phyloP scores from a whole-genome alignment of 2,797 vertebrate species.

The Periparus ater region DNA sequence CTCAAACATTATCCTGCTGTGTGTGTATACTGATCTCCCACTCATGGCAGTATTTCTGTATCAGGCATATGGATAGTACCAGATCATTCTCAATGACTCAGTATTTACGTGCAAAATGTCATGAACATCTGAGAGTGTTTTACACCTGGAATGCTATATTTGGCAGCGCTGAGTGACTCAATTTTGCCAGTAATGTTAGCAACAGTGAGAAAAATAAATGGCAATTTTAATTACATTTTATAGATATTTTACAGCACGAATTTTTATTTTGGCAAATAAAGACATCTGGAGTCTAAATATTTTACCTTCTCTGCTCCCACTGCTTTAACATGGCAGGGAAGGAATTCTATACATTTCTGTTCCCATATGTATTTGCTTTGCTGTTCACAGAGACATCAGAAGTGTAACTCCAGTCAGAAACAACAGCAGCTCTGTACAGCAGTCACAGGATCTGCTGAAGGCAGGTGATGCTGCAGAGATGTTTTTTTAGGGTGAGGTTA shows the following conservation, averaged over 20 bases:
- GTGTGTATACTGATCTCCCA: constrained; percentile 52
- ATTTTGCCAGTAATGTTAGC: constrained; percentile 36
- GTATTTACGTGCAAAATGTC: constrained; percentile 59
- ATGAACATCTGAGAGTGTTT: constrained; percentile 58
- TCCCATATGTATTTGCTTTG: background rate
- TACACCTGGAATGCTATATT: constrained; percentile 69
- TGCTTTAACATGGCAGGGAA: constrained; percentile 1
- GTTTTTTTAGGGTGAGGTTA: background rate
- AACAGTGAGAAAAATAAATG: constrained; percentile 34
- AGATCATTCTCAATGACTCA: constrained; percentile 66
- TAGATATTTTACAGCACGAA: constrained; percentile 20
- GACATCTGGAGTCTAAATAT: constrained; percentile 68
- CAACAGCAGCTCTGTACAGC: background rate
- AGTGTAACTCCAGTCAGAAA: background rate
- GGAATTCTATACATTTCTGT: background rate
- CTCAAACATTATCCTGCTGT: constrained; percentile 11
- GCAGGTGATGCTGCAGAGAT: background rate
- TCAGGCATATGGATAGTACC: constrained; percentile 61
- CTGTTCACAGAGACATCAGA: background rate
- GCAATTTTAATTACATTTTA: constrained; percentile 58
- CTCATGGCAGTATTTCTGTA: constrained; percentile 59
- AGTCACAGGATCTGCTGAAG: background rate
- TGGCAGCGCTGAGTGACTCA: constrained; percentile 49
- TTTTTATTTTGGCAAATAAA: constrained; percentile 62
- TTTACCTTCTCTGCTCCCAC: constrained; percentile 52